A percentile compares a stretch with the other conserved stretches of the same genome.
phyloP scores from a whole-genome alignment of 2,113 vertebrate species.

The Loxodonta africana region DNA sequence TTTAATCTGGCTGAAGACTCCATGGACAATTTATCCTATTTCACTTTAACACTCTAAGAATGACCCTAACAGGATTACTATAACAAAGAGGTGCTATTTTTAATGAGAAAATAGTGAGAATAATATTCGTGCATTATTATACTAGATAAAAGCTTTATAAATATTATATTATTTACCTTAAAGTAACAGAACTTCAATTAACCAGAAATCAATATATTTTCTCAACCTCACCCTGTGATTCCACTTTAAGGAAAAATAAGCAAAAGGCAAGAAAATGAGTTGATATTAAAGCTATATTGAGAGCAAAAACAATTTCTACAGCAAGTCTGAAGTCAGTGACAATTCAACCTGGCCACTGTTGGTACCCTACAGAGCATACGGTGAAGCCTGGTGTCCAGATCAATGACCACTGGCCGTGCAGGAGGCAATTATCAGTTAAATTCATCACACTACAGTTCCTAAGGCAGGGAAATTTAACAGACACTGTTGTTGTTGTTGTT shows the following conservation, averaged over 20 bases:
- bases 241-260: slow-evolving; percentile 54
- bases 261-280: not conserved
- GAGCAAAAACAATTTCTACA: not conserved
- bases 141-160: not conserved
- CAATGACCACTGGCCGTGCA: not conserved
- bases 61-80: not conserved
- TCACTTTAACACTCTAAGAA: not conserved
- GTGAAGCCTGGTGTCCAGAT: not conserved
- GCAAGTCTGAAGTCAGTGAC: not conserved
- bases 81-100: slow-evolving; percentile 56
- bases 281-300: not conserved
- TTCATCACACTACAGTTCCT: not conserved
- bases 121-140: not conserved
- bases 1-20: not conserved
- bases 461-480: not conserved
- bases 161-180: not conserved
- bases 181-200: not conserved
- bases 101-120: slow-evolving; percentile 68
- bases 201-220: not conserved
- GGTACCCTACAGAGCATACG: not conserved
- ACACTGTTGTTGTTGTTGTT: no score
- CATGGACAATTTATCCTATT: not conserved
- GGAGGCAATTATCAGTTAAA: not conserved
- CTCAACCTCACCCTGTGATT: not conserved
- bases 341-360: not conserved